Evolutionary conservation across 2,113 vertebrate genomes (phyloP).

Genomic region (Ia io): DNA sequence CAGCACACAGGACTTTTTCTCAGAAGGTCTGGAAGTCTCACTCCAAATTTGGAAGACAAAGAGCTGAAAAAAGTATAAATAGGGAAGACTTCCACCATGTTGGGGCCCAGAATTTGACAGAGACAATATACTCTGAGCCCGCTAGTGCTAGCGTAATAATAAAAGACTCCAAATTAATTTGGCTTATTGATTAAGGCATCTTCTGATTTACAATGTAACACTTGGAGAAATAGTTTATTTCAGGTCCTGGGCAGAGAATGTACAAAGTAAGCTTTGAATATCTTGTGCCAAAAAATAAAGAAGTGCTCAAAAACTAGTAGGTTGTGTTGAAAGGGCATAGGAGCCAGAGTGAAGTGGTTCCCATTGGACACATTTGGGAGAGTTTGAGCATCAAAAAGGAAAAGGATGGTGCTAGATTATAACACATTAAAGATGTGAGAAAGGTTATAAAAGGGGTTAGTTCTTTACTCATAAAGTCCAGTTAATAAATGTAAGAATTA

Average conservation of each 20-base stretch:
- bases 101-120: too few species aligned
- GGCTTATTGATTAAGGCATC: too few species aligned
- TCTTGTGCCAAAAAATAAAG: neutral
- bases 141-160: too few species aligned
- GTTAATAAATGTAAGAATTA: slow-evolving; percentile 28
- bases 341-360: slow-evolving; percentile 16
- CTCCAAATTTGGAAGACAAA: too few species aligned
- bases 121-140: too few species aligned
- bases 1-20: too few species aligned
- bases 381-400: neutral
- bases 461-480: neutral
- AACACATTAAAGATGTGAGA: slow-evolving; percentile 19
- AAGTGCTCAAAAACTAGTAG: neutral
- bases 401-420: neutral
- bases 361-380: neutral
- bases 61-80: too few species aligned
- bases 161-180: too few species aligned
- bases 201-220: too few species aligned
- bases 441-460: neutral
- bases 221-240: neutral
- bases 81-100: too few species aligned
- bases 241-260: neutral
- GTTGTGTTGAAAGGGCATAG: neutral
- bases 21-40: too few species aligned
- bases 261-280: neutral